Conservation (phyloP, 2,113 vertebrate genomes). For the Thunnus maccoyii region DNA sequence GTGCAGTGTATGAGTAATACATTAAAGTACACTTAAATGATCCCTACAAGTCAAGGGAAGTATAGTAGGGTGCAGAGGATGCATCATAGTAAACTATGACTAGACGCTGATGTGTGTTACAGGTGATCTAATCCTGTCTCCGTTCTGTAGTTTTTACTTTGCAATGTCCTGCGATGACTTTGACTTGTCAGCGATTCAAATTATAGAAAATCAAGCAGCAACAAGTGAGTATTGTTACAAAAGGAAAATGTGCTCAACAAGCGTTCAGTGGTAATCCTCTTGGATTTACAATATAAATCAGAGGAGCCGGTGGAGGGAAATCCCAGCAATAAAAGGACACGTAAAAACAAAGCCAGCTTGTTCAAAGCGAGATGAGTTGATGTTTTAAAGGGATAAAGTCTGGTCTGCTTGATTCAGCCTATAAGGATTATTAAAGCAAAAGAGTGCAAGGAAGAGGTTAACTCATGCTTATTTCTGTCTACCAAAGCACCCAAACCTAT, state of each 20-base stretch:
- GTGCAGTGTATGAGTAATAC: conserved; percentile 29
- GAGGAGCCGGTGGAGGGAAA: conserved; percentile 34
- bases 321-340: conserved; percentile 28
- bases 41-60: not conserved
- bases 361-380: conserved; percentile 37
- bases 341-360: conserved; percentile 33
- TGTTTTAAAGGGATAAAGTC: conserved; percentile 16
- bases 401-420: conserved; percentile 9
- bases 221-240: conserved; percentile 31
- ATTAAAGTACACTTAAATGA: not conserved
- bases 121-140: not conserved
- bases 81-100: conserved; percentile 7
- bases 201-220: conserved; percentile 33
- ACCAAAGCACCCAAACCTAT: not conserved
- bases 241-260: conserved; percentile 17
- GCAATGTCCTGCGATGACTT: not conserved
- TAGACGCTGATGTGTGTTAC: conserved; percentile 11
- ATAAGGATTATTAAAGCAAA: not conserved
- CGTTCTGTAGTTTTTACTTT: not conserved
- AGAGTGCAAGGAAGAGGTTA: not conserved
- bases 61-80: not conserved
- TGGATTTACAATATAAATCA: conserved; percentile 30
- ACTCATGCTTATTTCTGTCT: not conserved
- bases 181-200: not conserved
- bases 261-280: conserved; percentile 30